Base-by-base conservation (phyloP, 2,797 vertebrate species). In the Pelodytes ibericus region DNA sequence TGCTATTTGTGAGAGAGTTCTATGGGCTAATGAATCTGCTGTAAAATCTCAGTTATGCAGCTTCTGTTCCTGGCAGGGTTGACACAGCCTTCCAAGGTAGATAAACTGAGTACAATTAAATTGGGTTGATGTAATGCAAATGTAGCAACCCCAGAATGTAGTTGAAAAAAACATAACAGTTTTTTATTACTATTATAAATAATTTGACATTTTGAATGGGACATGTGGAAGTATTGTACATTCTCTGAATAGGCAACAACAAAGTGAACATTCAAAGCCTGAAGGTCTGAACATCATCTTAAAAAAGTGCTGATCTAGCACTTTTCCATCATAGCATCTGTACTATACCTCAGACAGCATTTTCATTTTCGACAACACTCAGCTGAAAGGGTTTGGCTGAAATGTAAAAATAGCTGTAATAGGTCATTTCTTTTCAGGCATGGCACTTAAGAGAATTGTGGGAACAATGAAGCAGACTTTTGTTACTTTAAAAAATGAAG, bases 401-500 rank as follows among this genome's bases (percentile, higher is more conserved):
- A 58, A 15, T 58, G 6, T 53, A 53, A 53, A 53, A 53, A 53
- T 53, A 53, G 24, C 56, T 22, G 3, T 11, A 56, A 56, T 22
- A 24, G 51, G n/a, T 56, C 51, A 56, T 56, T 56, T 56, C 51
- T 27, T 9, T 11, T 26, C 27, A 26, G 56, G 26, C 24, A 26
- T 29, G 24, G 56, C 26, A 29, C 56, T 58, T 58, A 44, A 56
- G 51, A 56, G 51, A 56, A 25, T 56, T 56, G 24, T 58, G 25
- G 25, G 26, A n/a, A 60, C 26, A 60, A 18, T 30, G 58, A 26
- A 60, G 3, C 58, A 31, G 2, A 20, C 26, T 30, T 30, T 60
- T 60, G 58, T 60, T 31, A 4, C 58, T 30, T 30, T 18, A 3
- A 62, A 36, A 68, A 53, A 47, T 68, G 44, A 53, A 56, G 22